Percentiles rank a stretch among this genome's conserved stretches.
phyloP scores from a whole-genome alignment of 2,888 invertebrate genomes.

The Lucinisca nassula region DNA sequence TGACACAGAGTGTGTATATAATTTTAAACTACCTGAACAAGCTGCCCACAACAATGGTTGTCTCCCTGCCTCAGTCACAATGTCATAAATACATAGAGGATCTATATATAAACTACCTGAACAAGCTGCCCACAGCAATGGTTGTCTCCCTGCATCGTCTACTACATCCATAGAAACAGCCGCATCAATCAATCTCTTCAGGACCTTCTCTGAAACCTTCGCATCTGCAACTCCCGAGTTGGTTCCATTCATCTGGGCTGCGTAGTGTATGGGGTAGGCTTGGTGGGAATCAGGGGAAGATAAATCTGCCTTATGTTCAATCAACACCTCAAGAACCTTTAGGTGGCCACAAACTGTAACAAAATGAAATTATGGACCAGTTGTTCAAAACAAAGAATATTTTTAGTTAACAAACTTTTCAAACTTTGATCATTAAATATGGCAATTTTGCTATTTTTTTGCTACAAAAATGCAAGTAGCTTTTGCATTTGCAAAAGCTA shows the following conservation, averaged over 20 bases:
- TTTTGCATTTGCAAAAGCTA: no score
- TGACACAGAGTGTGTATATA: no score
- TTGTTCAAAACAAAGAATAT: no score
- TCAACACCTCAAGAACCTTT: constrained; percentile 94
- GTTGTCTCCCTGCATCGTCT: constrained; percentile 97
- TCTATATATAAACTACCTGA: no score
- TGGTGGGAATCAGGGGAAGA: constrained; percentile 97
- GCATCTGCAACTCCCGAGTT: constrained; percentile 86
- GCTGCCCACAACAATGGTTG: constrained; percentile 99
- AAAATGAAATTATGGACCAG: no score
- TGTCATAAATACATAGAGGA: no score
- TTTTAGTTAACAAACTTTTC: no score
- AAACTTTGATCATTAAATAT: no score
- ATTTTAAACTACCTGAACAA: constrained; percentile 97
- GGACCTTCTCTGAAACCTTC: constrained; percentile 92
- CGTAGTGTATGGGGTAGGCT: constrained; percentile 98
- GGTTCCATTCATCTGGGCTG: constrained; percentile 98
- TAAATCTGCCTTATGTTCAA: constrained; percentile 95
- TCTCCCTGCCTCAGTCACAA: no score
- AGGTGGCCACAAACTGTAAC: constrained; percentile 95
- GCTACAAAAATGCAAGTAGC: no score
- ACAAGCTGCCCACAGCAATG: constrained; percentile 98
- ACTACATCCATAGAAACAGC: constrained; percentile 94
- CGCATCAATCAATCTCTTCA: constrained; percentile 92
- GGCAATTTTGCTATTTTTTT: no score